Conservation (phyloP, 2,797 vertebrate genomes). For the Brotula barbata region DNA sequence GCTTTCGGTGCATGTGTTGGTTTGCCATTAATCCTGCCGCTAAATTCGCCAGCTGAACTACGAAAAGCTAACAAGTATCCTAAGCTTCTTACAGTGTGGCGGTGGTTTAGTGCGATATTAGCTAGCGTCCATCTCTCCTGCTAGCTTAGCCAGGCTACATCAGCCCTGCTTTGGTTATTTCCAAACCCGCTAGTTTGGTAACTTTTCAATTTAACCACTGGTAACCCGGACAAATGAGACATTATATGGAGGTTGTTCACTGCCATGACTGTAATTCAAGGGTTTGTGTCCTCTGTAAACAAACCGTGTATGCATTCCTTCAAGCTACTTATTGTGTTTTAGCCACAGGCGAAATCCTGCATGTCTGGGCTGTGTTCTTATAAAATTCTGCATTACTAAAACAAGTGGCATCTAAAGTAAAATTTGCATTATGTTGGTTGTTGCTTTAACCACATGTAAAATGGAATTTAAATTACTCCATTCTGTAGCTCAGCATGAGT, state of each 20-base stretch:
- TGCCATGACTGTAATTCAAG: not conserved
- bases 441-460: not conserved
- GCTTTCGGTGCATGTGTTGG: conserved; percentile 40
- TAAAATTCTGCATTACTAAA: not conserved
- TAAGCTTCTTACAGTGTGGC: conserved; percentile 62
- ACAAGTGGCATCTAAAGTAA: not conserved
- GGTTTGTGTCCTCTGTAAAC: not conserved
- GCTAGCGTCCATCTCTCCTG: conserved; percentile 50
- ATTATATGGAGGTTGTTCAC: not conserved
- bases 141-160: conserved; percentile 65
- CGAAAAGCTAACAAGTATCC: conserved; percentile 50
- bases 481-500: no score
- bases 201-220: not conserved
- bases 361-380: conserved; percentile 2
- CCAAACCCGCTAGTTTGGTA: not conserved
- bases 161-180: not conserved
- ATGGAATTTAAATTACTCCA: not conserved
- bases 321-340: conserved; percentile 1
- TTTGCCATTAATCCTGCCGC: conserved; percentile 51
- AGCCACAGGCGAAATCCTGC: no score
- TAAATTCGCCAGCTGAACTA: conserved; percentile 15
- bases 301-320: conserved; percentile 16
- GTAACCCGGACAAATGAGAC: no score
- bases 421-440: not conserved
- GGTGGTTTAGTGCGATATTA: conserved; percentile 57